phyloP scores from a whole-genome alignment of 1,140 invertebrate genomes.

The Druon quercuslanigerum region DNA sequence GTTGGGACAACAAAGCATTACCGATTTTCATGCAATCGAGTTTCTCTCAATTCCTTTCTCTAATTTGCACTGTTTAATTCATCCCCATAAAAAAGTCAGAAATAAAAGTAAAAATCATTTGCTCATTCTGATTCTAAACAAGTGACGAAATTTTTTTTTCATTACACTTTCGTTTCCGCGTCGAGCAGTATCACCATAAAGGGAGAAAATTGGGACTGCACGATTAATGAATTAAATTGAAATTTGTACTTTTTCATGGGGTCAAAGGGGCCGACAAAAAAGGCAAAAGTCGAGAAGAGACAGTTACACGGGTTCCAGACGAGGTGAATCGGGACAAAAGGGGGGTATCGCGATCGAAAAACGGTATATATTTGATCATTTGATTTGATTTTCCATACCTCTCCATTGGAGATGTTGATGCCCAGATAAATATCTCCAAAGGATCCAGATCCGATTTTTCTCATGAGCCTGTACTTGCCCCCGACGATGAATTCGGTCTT shows the following conservation, averaged over 20 bases:
- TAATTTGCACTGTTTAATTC: background rate
- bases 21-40: constrained; percentile 12
- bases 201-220: background rate
- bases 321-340: constrained; percentile 26
- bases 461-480: constrained; percentile 94
- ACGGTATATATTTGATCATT: constrained; percentile 53
- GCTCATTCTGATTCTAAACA: too few relatives aligned
- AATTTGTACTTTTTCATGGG: background rate
- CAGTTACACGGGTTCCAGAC: constrained; percentile 3
- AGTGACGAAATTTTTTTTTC: background rate
- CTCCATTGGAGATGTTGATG: constrained; percentile 96
- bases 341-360: constrained; percentile 59
- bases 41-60: constrained; percentile 21
- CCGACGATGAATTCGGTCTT: constrained; percentile 88
- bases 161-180: background rate
- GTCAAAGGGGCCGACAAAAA: background rate
- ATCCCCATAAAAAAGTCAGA: background rate
- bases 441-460: constrained; percentile 98
- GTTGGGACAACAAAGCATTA: constrained; percentile 29
- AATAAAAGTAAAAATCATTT: too few relatives aligned
- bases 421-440: constrained; percentile 99
- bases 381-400: constrained; percentile 78
- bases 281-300: constrained; percentile 24
- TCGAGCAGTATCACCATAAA: constrained; percentile 11
- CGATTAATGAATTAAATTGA: background rate